Evolutionary conservation across 2,888 invertebrate genomes (phyloP), one percentile per base, ranked within the genome.

Genomic region (Linyphia triangularis): DNA sequence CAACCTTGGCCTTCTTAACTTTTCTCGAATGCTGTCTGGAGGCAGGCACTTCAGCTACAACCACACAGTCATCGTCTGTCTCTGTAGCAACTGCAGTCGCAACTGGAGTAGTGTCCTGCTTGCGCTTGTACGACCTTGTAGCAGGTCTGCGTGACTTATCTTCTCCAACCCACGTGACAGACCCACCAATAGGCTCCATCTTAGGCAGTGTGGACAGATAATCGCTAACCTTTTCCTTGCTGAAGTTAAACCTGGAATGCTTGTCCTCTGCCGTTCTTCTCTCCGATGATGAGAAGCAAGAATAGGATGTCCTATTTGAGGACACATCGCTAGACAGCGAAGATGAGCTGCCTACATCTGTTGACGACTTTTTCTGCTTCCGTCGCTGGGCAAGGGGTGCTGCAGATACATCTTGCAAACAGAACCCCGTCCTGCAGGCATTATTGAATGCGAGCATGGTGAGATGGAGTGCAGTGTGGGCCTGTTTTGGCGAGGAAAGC

Each of bases 351-450:
- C 93, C 91, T n/a, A 92, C 92, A 90, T 93, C 93, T 69, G 92
- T 92, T 1, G 94, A 93, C 77, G 94, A 93, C 91, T 95, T 95
- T 90, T 93, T 93, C 92, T 94, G 93, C 91, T 95, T 94, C 4
- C 96, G 93, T 33, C 96, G 93, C 92, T 95, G 95, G 13, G 96
- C 96, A 81, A 96, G 93, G 90, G 95, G 95, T 0, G 96, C 96
- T 82, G 94, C 95, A 37, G 94, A 94, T 0, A 96, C 96, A 91
- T 96, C 96, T 92, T 95, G 93, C 84, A 96, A 93, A 65, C 95
- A 93, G 92, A 96, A 96, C n/a, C 96, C 96, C 91, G 95, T 95
- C 22, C 94, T 93, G 75, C 95, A 95, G 0, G 96, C 96, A 91
- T 94, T 94, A 91, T 95, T 94, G 93, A 95, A 96, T 61, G 96